Base-by-base conservation (phyloP, 2,888 invertebrate species). In the Agrotis segetum region DNA sequence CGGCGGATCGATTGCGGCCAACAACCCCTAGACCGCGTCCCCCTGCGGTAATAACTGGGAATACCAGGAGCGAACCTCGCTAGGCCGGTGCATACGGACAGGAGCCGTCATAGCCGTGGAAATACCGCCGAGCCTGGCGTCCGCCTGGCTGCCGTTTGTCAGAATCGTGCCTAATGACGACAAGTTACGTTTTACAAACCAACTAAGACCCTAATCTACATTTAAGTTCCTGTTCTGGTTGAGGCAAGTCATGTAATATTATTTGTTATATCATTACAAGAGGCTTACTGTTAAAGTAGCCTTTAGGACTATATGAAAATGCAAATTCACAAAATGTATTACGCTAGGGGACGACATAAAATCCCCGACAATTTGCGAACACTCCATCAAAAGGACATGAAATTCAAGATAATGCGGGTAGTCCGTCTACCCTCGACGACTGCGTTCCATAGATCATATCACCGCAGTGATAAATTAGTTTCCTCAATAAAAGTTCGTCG, bases 1-100 rank as follows among this genome's bases (percentile, higher is more conserved):
- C 92, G 91, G 89, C 88, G 90, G 90, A 95, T 96, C 96, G 95
- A 96, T 96, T 81, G 87, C 92, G 95, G 95, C 91, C 95, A 95
- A 94, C 95, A 95, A 95, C 95, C 96, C 88, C 94, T 89, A 88
- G 86, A 85, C 88, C 87, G 85, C 90, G 88, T 91, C 93, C 94
- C 94, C 93, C 90, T 92, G 91, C 92, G 85, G 92, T 93, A 92
- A 92, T 94, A 92, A 92, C 92, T 91, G 96, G 96, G 92, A 96
- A 95, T 95, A 94, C 96, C 96, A 93, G 92, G 90, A 95, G 88
- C 85, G 84, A 91, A 82, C 87, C 83, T 86, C 76, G 85, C 85
- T 89, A 86, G 86, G 85, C 86, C 88, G 79, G 85, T 90, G 90
- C 88, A 91, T 86, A 88, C 87, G 86, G 86, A 86, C 84, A 77